A percentile compares a stretch with the other conserved stretches of the same genome.
These are phyloP conservation scores for Smutsia temminckii DNA, from an alignment of 2,797 vertebrate genomes.

Conservation along the genomic window DNA sequence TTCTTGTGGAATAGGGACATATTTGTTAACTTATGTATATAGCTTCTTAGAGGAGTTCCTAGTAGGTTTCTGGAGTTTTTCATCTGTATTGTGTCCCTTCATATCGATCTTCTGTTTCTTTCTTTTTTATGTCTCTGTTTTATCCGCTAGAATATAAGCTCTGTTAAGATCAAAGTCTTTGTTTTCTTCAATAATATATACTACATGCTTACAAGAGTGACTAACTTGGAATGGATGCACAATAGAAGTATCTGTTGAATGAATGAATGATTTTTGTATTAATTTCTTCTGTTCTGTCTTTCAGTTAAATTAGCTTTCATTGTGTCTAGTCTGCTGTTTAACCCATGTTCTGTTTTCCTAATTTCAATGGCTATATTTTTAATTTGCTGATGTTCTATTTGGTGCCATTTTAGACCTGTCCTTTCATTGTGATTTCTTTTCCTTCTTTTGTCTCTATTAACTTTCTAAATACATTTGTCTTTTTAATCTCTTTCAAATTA, in stretches of 20 bases:
- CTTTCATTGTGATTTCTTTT: not conserved
- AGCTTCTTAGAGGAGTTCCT: not conserved
- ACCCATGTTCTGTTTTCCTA: not conserved
- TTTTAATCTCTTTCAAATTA: not conserved
- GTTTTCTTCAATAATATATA: not conserved
- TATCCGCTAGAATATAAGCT: not conserved
- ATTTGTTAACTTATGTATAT: not conserved
- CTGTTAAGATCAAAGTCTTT: not conserved
- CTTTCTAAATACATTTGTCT: not conserved
- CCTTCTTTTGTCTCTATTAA: conserved; percentile 7
- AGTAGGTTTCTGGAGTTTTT: conserved; percentile 24
- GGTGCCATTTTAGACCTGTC: not conserved
- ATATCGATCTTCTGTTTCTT: not conserved
- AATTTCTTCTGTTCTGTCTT: not conserved
- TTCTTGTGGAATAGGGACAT: not conserved
- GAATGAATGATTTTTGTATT: conserved; percentile 9
- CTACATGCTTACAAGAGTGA: not conserved
- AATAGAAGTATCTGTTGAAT: not conserved
- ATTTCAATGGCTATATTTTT: not conserved
- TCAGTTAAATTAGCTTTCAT: conserved; percentile 25
- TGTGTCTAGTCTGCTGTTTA: not conserved
- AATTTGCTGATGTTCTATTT: not conserved
- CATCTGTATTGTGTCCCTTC: not conserved
- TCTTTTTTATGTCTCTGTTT: not conserved
- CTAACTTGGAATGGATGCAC: not conserved